Percentiles rank a stretch among this genome's conserved stretches.
Conservation (phyloP, 2,113 vertebrate species). For the Raja brachyura region DNA sequence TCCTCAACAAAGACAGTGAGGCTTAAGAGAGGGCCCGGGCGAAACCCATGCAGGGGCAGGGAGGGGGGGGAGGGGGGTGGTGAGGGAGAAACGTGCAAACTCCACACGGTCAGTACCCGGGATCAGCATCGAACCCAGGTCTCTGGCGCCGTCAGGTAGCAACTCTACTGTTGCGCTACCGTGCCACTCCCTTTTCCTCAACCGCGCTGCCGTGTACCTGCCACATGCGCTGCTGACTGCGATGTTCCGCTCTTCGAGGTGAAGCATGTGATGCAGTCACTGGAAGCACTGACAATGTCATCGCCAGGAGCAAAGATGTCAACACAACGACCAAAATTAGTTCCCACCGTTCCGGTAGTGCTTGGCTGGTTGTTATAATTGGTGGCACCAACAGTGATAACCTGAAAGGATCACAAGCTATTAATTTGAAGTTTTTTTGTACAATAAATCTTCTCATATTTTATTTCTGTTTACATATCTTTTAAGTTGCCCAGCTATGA, state of each 20-base stretch:
- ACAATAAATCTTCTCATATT: neutral
- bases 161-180: too few species aligned
- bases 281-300: conserved; percentile 77
- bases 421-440: neutral
- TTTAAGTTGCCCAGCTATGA: neutral
- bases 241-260: conserved; percentile 73
- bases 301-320: conserved; percentile 82
- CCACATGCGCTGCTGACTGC: conserved; percentile 75
- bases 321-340: conserved; percentile 75
- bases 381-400: conserved; percentile 79
- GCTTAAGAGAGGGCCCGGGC: neutral
- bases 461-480: neutral
- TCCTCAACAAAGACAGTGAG: neutral
- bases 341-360: conserved; percentile 66
- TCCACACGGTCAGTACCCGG: too few species aligned
- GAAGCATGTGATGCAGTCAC: conserved; percentile 80
- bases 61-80: too few species aligned
- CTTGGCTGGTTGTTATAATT: conserved; percentile 67
- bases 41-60: too few species aligned
- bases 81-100: too few species aligned
- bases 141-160: too few species aligned
- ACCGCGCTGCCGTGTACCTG: conserved; percentile 53
- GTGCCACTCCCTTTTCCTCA: too few species aligned
- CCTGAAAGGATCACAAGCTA: conserved; percentile 50
- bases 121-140: too few species aligned